These are phyloP conservation scores for Drosophila ogumai DNA, from an alignment of 1,140 invertebrate genomes.

Conservation along the genomic window DNA sequence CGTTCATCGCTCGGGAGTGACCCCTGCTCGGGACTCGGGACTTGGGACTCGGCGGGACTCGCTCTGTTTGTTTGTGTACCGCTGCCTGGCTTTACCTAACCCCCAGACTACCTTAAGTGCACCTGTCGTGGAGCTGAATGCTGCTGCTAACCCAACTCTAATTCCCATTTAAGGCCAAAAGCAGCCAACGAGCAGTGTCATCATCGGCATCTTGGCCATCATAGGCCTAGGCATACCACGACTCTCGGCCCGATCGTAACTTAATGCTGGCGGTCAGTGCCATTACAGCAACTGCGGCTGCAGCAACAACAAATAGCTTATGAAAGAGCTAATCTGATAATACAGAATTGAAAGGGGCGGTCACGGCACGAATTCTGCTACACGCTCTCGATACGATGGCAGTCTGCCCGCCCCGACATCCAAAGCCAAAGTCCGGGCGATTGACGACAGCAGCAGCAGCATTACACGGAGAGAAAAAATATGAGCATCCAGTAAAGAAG, in stretches of 20 bases:
- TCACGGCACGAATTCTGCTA: slow-evolving; percentile 79
- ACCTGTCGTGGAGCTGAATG: slow-evolving; percentile 24
- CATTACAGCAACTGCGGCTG: slow-evolving; percentile 49
- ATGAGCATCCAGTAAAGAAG: no score
- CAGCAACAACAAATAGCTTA: slow-evolving; percentile 67
- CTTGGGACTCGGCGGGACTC: background rate
- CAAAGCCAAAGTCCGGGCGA: slow-evolving; percentile 53
- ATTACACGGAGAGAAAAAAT: slow-evolving; percentile 7
- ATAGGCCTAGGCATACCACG: slow-evolving; percentile 21
- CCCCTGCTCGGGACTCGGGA: background rate
- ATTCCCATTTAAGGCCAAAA: slow-evolving; percentile 26
- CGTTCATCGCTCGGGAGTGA: slow-evolving; percentile 12
- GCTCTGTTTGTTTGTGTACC: slow-evolving; percentile 1
- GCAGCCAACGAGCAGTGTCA: slow-evolving; percentile 41
- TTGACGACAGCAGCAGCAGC: slow-evolving; percentile 55
- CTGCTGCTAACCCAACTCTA: slow-evolving; percentile 12
- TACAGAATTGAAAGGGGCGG: slow-evolving; percentile 82
- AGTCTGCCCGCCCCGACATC: slow-evolving; percentile 36
- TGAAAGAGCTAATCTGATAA: slow-evolving; percentile 81
- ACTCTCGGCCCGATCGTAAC: slow-evolving; percentile 55
- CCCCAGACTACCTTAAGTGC: slow-evolving; percentile 10
- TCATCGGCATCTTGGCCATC: slow-evolving; percentile 49
- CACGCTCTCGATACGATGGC: slow-evolving; percentile 67
- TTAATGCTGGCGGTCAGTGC: slow-evolving; percentile 77
- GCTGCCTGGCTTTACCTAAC: slow-evolving; percentile 11